These are phyloP conservation scores for Cettia cetti DNA, from an alignment of 2,113 vertebrate species.

Conservation along the genomic window DNA sequence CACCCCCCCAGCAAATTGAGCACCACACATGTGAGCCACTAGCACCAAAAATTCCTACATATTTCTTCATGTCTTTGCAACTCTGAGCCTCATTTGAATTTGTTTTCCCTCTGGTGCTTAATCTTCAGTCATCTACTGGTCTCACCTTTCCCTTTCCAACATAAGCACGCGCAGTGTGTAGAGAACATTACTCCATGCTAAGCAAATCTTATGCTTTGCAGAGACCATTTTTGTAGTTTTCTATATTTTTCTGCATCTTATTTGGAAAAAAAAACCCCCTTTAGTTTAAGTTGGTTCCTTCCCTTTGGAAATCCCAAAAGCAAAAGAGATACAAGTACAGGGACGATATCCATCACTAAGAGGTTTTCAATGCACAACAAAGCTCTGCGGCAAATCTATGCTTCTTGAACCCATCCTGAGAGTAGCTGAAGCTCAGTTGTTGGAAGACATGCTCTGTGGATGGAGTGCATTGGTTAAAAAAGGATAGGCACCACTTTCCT, in stretches of 20 bases:
- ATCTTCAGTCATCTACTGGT: neutral
- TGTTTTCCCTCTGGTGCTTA: neutral
- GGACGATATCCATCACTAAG: neutral
- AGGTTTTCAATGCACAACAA: neutral
- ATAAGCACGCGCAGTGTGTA: neutral
- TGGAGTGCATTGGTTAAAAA: neutral
- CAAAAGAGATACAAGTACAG: neutral
- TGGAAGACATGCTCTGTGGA: neutral
- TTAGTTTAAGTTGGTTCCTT: neutral
- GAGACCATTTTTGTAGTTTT: neutral
- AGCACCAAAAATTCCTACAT: neutral
- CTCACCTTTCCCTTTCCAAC: neutral
- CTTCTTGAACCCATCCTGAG: neutral
- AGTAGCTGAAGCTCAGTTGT: neutral
- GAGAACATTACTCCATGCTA: neutral
- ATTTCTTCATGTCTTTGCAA: neutral
- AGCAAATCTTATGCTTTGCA: neutral
- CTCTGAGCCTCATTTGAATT: neutral
- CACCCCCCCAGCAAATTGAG: neutral
- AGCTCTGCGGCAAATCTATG: neutral
- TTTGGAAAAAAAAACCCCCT: neutral
- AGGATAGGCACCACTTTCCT: neutral
- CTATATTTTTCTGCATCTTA: neutral
- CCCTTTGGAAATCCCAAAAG: neutral
- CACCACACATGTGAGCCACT: neutral